These are phyloP conservation scores for Agonopterix subpropinquella DNA, from an alignment of 2,888 invertebrate species.

Conservation along the genomic window DNA sequence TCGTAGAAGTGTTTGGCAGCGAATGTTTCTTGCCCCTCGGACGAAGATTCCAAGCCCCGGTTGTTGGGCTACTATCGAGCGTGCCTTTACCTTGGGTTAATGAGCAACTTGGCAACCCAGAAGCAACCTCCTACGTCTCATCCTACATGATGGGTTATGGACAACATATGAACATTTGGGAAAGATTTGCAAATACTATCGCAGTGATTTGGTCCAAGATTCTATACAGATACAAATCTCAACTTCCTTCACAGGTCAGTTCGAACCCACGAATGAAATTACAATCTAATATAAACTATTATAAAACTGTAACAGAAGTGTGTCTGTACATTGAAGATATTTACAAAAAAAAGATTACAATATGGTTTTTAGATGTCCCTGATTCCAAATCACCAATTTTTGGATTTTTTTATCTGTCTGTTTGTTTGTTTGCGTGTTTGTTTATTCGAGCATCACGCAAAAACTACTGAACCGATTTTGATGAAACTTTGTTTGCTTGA, in stretches of 20 bases:
- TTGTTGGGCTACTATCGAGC: conserved; percentile 70
- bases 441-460: no score
- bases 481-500: no score
- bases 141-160: conserved; percentile 71
- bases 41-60: conserved; percentile 67
- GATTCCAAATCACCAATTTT: no score
- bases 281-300: no score
- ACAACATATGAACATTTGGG: conserved; percentile 64
- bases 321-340: no score
- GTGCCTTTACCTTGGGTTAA: conserved; percentile 74
- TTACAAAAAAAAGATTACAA: no score
- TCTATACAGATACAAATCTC: conserved; percentile 55
- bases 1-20: conserved; percentile 71
- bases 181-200: conserved; percentile 63
- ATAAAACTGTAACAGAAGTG: no score
- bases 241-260: conserved; percentile 58
- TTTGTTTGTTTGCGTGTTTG: no score
- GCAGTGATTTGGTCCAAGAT: conserved; percentile 54
- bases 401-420: no score
- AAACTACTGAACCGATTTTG: no score
- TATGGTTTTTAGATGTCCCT: no score
- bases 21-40: conserved; percentile 76
- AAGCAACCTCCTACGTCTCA: conserved; percentile 73
- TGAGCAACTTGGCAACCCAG: conserved; percentile 73
- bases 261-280: not conserved